A percentile compares a stretch with the other conserved stretches of the same genome.
Conservation (phyloP, 1,140 invertebrate genomes). For the Philopotamus ludificatus region DNA sequence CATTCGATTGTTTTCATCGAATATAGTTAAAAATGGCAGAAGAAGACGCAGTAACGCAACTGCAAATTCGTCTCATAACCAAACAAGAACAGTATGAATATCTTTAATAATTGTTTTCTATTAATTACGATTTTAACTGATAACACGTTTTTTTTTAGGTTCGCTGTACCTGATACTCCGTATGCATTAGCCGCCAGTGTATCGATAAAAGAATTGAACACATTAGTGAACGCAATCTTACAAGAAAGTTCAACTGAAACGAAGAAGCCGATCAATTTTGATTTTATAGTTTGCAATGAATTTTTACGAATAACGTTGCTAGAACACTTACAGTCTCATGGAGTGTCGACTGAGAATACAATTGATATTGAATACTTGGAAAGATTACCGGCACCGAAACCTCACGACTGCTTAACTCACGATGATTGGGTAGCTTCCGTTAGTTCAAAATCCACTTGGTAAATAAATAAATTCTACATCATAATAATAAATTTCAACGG, state of each 20-base stretch:
- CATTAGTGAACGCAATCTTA: conserved; percentile 77
- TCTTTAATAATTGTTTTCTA: conserved; percentile 24
- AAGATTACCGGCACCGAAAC: conserved; percentile 82
- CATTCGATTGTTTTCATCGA: too few species aligned
- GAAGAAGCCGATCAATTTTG: conserved; percentile 71
- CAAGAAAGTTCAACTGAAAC: conserved; percentile 59
- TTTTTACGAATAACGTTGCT: conserved; percentile 69
- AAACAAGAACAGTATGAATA: conserved; percentile 74
- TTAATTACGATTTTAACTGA: not conserved
- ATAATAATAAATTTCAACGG: not conserved
- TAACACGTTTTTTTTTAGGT: conserved; percentile 61
- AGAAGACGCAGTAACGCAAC: conserved; percentile 42
- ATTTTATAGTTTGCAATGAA: conserved; percentile 83
- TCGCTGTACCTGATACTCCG: conserved; percentile 82
- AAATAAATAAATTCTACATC: not conserved
- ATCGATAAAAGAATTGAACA: conserved; percentile 69
- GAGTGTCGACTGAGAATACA: conserved; percentile 71
- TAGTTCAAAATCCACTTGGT: conserved; percentile 73
- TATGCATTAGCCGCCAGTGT: conserved; percentile 75
- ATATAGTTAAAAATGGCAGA: conserved; percentile 26
- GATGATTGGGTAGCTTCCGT: conserved; percentile 95
- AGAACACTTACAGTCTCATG: conserved; percentile 69
- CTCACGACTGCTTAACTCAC: conserved; percentile 86
- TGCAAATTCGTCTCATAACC: conserved; percentile 76
- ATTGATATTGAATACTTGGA: conserved; percentile 90